A percentile compares a stretch with the other conserved stretches of the same genome.
Conservation (phyloP, 2,797 vertebrate genomes). For the Poecilia wingei region DNA sequence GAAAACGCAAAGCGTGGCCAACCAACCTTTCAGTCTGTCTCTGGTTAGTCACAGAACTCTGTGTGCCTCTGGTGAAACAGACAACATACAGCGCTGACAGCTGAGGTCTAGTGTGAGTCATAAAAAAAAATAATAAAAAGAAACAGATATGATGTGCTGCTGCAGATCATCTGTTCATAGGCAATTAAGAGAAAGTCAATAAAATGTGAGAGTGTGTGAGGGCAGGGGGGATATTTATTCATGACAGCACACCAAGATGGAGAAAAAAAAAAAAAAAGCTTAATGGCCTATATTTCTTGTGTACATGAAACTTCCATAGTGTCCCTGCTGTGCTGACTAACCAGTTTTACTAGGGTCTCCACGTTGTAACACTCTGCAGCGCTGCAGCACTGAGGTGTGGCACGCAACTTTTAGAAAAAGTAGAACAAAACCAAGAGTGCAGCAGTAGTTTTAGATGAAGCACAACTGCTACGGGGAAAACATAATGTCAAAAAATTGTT, state of each 20-base stretch:
- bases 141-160: background rate
- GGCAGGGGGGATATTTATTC: constrained; percentile 21
- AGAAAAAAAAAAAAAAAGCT: background rate
- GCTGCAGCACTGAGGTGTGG: background rate
- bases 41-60: constrained; percentile 11
- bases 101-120: constrained; percentile 9
- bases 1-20: constrained; percentile 15
- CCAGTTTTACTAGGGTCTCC: background rate
- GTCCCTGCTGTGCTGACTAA: background rate
- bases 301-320: background rate
- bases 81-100: constrained; percentile 31
- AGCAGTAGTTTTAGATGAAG: background rate
- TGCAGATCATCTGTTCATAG: constrained; percentile 37
- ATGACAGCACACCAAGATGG: constrained; percentile 12
- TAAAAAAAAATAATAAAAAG: constrained; percentile 23
- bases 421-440: background rate
- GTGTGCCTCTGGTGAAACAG: constrained; percentile 10
- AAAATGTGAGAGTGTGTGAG: constrained; percentile 19
- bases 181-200: constrained; percentile 29
- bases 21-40: constrained; percentile 43
- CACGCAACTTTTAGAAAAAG: background rate
- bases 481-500: background rate
- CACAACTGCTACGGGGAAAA: background rate
- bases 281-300: background rate
- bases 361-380: background rate